Evolutionary conservation across 2,113 vertebrate species (phyloP).

Genomic region (Zosterops hypoxanthus): DNA sequence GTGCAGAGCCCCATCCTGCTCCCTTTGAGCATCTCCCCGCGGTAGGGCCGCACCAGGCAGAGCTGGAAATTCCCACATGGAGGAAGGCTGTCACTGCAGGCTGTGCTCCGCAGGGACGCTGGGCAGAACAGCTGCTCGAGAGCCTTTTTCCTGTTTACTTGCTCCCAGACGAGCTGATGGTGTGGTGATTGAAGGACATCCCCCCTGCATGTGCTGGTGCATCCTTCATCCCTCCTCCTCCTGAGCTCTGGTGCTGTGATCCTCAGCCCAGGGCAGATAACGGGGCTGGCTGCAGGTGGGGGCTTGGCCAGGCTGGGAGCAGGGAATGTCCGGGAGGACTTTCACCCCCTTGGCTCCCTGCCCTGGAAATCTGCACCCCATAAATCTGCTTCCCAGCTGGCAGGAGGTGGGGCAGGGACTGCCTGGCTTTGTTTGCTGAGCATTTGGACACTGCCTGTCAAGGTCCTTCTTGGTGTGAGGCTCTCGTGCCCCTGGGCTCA

Average conservation of each 20-base stretch:
- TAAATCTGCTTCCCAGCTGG: constrained; percentile 17
- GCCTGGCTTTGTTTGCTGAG: background rate
- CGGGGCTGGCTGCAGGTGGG: background rate
- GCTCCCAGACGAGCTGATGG: constrained; percentile 25
- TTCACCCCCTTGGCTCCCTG: background rate
- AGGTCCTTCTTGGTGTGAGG: fast-evolving
- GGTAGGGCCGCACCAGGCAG: fast-evolving
- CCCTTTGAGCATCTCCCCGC: fast-evolving
- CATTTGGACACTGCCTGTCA: fast-evolving
- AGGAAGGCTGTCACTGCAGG: background rate
- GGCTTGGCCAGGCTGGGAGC: background rate
- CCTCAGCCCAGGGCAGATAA: background rate
- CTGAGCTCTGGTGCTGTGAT: fast-evolving
- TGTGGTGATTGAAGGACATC: constrained; percentile 20
- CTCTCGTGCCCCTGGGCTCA: background rate
- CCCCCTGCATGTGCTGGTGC: background rate
- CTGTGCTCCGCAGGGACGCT: background rate
- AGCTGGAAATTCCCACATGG: background rate
- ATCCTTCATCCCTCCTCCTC: background rate
- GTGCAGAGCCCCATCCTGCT: background rate
- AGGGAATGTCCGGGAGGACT: background rate
- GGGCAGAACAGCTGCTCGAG: constrained; percentile 47
- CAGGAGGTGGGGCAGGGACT: background rate
- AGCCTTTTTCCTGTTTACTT: constrained; percentile 70
- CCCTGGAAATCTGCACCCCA: background rate